Evolutionary conservation across 2,797 vertebrate species (phyloP), one percentile per base, ranked within the genome.

Genomic region (Sebastes itinus): DNA sequence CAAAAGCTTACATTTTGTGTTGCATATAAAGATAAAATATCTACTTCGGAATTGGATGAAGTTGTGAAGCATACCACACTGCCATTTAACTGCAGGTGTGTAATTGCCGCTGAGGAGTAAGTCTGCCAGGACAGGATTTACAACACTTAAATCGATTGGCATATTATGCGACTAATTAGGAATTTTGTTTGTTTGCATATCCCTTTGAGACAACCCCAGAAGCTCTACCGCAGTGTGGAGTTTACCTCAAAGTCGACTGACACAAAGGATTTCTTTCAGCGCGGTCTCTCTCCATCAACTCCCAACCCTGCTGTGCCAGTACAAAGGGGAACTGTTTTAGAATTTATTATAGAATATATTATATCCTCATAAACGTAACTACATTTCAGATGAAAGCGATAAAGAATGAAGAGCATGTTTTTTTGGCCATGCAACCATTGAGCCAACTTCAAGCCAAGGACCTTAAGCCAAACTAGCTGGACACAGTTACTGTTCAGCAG

Each of bases 161-260:
- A 72, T 85, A 81, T 84, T 83, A 83, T 74, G 63, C 55, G 67
- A 42, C 68, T 87, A 83, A 90, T 91, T 88, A 82, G 55, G 58
- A 76, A 83, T 87, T 75, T 80, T 75, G 68, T 86, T 87, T 85
- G 63, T 79, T 84, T 78, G 64, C 64, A 25, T 80, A 72, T 79
- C 35, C 81, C 68, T 85, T 74, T 81, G 84, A 87, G 76, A 81
- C 13, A 55, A 56, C 58, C 46, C 13, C 3, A 22, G 63, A 65
- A 78, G 56, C 54, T 79, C 72, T 22, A 38, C 67, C 12, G 2
- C 79, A 72, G 68, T 59, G 4, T 60, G 64, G 75, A 86, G 76
- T 84, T 77, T 14, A 76, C 38, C 72, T 78, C 64, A 64, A 60
- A 84, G 76, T 81, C 32, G 75, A 23, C 42, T 42, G 28, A 73